A percentile compares a stretch with the other conserved stretches of the same genome.
Evolutionary conservation across 1,140 invertebrate species (phyloP).

Genomic region (Drosophila athabasca): DNA sequence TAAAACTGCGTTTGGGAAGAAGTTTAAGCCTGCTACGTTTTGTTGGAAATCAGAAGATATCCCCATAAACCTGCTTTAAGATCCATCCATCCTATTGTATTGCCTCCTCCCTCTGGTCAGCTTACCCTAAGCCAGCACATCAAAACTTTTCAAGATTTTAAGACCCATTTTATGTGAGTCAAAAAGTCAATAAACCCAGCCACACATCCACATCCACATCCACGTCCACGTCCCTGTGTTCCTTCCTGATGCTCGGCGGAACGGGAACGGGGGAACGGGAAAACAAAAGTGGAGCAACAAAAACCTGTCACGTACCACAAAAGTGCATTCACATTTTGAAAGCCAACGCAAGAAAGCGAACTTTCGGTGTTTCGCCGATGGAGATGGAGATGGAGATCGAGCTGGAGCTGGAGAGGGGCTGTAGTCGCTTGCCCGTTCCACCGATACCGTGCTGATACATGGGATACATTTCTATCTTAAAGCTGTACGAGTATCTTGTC

Average conservation of each 20-base stretch:
- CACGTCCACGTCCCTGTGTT: background rate
- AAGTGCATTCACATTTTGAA: constrained; percentile 79
- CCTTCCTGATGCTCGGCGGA: constrained; percentile 51
- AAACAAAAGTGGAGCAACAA: constrained; percentile 71
- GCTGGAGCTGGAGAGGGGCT: constrained; percentile 34
- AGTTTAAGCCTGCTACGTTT: background rate
- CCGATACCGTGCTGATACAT: background rate
- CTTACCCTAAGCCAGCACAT: constrained; percentile 28
- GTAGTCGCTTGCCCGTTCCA: constrained; percentile 15
- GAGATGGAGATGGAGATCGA: no score
- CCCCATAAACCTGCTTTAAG: constrained; percentile 16
- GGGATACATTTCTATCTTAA: constrained; percentile 56
- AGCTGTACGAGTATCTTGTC: constrained; percentile 16
- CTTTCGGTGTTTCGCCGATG: constrained; percentile 66
- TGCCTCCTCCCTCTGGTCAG: constrained; percentile 5
- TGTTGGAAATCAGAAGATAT: background rate
- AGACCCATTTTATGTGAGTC: constrained; percentile 55
- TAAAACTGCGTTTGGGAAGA: background rate
- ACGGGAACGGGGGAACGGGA: constrained; percentile 22
- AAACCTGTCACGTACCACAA: constrained; percentile 71
- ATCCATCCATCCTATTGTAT: background rate
- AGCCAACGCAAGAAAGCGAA: constrained; percentile 61
- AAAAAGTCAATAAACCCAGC: constrained; percentile 62
- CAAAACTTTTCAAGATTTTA: constrained; percentile 45
- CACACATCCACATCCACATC: constrained; percentile 7